Evolutionary conservation across 2,113 vertebrate genomes (phyloP), one percentile per base, ranked within the genome.

Genomic region (Hippocampus mohnikei): DNA sequence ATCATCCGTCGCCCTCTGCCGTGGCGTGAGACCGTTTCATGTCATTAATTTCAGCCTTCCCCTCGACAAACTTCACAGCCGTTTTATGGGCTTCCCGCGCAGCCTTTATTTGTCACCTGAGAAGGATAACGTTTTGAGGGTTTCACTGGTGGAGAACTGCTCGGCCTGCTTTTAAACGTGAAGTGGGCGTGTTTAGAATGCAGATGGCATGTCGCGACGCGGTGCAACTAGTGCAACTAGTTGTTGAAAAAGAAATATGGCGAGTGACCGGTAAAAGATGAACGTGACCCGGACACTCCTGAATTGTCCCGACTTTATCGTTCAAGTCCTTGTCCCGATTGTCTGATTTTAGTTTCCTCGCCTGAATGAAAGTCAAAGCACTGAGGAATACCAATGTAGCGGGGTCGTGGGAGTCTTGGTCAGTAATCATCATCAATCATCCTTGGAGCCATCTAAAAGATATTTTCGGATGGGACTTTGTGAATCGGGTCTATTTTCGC

Each of bases 81-180:
- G 76, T 79, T 81, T 74, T 73, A 81, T 16, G 42, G 75, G 71
- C 76, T 50, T 9, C 33, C 48, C 74, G 76, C 69, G 74, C 69
- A 76, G 80, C 77, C 73, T 73, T 67, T 81, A 84, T 74, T 65
- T 80, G 82, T 80, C 80, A 88, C 76, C 67, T 81, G 77, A 72
- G 70, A 76, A 80, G 59, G 56, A 76, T 76, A 41, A 69, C 71
- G 50, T 62, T 37, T 25, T 16, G 27, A 67, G 67, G 29, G 50
- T 41, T 71, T 4, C 48, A 58, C 11, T 68, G 16, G 37, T 68
- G 62, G 67, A 69, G 56, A 73, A 23, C 58, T 40, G 48, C 58
- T 65, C 16, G 16, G 0, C 29, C 25, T 44, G 37, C 21, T 15
- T 37, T 37, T 18, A 33, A 7, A 37, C 25, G 18, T 67, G 56